Percentiles rank a stretch among this genome's conserved stretches.
phyloP scores from a whole-genome alignment of 2,888 invertebrate species.

The Dasysyrphus albostriatus region DNA sequence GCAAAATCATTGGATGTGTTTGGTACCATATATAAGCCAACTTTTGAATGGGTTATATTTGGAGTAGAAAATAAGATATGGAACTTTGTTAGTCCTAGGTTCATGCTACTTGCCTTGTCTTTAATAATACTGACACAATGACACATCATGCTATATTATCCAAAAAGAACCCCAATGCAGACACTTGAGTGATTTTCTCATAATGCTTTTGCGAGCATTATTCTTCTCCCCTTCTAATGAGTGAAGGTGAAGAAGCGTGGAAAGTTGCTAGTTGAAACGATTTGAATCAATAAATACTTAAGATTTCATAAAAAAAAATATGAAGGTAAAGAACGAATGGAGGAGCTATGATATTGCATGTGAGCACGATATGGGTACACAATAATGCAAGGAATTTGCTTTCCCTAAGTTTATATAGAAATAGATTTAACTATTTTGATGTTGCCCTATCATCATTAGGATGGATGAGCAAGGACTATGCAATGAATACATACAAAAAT shows the following conservation, averaged over 20 bases:
- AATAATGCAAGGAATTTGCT: constrained; percentile 11
- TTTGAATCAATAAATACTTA: constrained; percentile 70
- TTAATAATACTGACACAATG: neutral
- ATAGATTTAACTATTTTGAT: constrained; percentile 12
- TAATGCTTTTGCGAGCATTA: constrained; percentile 10
- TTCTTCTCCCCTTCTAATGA: neutral
- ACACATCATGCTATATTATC: neutral
- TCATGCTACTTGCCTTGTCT: neutral
- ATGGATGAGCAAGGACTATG: constrained; percentile 19
- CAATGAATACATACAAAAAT: constrained; percentile 52
- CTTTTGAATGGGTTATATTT: neutral
- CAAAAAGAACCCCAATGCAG: constrained; percentile 14
- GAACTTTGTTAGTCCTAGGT: neutral
- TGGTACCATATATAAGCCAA: no score
- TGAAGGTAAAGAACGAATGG: constrained; percentile 18
- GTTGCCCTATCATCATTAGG: constrained; percentile 18
- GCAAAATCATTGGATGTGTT: neutral
- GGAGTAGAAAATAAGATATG: neutral
- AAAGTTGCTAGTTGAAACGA: constrained; percentile 12
- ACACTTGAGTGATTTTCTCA: constrained; percentile 43
- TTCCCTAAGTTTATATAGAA: constrained; percentile 16
- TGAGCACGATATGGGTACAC: constrained; percentile 48
- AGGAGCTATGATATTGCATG: constrained; percentile 48
- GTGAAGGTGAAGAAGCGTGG: neutral
- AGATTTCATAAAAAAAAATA: constrained; percentile 40